phyloP scores from a whole-genome alignment of 2,888 invertebrate species.

The Volucella bombylans region DNA sequence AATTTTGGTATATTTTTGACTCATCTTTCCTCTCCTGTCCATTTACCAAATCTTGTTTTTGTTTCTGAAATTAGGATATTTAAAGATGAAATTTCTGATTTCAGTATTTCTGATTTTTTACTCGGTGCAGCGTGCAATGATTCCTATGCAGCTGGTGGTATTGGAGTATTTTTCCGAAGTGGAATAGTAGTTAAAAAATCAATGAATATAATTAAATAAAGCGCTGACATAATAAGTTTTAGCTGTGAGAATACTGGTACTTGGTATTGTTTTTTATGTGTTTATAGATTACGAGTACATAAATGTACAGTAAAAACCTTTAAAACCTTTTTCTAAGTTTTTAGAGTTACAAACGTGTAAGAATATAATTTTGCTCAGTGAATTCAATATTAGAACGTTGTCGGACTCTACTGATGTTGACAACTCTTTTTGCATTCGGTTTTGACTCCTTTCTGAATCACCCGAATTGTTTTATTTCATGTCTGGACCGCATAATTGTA shows the following conservation, averaged over 20 bases:
- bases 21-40: not conserved
- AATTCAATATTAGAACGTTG: slow-evolving; percentile 12
- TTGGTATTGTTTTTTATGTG: slow-evolving; percentile 13
- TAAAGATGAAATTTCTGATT: slow-evolving; percentile 17
- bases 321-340: slow-evolving; percentile 18
- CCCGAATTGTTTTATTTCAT: not conserved
- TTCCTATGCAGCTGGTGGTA: not conserved
- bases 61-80: slow-evolving; percentile 24
- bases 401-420: not conserved
- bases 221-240: slow-evolving; percentile 21
- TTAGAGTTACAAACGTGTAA: not conserved
- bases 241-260: slow-evolving; percentile 8
- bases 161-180: not conserved
- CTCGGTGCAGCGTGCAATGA: slow-evolving; percentile 7
- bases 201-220: slow-evolving; percentile 8
- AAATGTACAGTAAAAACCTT: not conserved
- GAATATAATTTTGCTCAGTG: slow-evolving; percentile 7
- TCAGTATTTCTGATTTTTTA: not conserved
- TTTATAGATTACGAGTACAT: slow-evolving; percentile 15
- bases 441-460: slow-evolving; percentile 10
- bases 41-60: slow-evolving; percentile 17
- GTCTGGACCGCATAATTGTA: no score
- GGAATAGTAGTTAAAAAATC: not conserved
- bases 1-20: slow-evolving; percentile 16
- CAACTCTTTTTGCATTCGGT: slow-evolving; percentile 5